Conservation (phyloP, 2,797 vertebrate species). For the Gouania willdenowi region DNA sequence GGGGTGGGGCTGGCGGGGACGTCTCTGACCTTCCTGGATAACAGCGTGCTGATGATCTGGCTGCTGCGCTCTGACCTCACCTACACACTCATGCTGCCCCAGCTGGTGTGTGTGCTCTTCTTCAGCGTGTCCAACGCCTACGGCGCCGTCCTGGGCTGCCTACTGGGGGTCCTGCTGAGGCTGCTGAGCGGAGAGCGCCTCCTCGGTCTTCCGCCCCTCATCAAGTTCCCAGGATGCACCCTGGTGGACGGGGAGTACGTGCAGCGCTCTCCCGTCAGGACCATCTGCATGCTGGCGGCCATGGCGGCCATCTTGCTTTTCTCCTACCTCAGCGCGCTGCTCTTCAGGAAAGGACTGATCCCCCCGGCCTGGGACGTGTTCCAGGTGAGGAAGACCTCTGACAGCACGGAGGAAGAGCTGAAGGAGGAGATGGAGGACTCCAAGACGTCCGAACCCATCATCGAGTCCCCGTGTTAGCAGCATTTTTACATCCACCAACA, state of each 20-base stretch:
- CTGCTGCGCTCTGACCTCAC: conserved; percentile 67
- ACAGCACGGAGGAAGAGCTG: too few species aligned
- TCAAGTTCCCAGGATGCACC: conserved; percentile 60
- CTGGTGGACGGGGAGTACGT: conserved; percentile 33
- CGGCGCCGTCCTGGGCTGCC: conserved; percentile 11
- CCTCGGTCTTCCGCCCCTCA: conserved; percentile 35
- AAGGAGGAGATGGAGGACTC: too few species aligned
- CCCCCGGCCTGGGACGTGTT: conserved; percentile 30
- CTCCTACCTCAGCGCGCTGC: conserved; percentile 9
- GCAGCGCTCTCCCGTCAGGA: conserved; percentile 70
- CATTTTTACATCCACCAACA: too few species aligned
- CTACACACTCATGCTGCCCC: conserved; percentile 69
- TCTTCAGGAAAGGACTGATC: conserved; percentile 25
- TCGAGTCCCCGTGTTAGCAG: too few species aligned
- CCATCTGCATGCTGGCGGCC: conserved; percentile 58
- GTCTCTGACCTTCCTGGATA: conserved; percentile 49
- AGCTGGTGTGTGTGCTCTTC: conserved; percentile 72
- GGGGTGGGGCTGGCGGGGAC: conserved; percentile 51
- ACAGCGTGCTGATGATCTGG: conserved; percentile 62
- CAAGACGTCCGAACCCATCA: too few species aligned
- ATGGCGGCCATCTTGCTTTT: conserved; percentile 28
- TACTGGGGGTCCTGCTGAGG: background rate
- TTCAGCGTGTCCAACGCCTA: conserved; percentile 56
- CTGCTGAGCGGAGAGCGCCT: conserved; percentile 24
- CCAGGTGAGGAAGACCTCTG: conserved; percentile 6